phyloP scores from a whole-genome alignment of 2,888 invertebrate species.

The Bellardia bayeri region DNA sequence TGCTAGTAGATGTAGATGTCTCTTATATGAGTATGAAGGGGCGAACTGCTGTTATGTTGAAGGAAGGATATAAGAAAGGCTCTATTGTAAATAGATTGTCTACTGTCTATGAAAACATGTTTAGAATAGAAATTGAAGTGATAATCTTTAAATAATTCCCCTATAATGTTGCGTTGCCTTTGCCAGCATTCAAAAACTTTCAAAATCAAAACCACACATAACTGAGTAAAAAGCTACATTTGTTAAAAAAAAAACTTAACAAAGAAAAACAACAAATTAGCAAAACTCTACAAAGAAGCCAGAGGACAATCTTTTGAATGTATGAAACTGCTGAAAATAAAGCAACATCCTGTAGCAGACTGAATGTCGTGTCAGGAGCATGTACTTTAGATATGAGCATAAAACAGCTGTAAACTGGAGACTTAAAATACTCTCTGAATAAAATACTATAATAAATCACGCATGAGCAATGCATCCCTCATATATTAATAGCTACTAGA shows the following conservation, averaged over 20 bases:
- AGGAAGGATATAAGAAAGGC: conserved; percentile 27
- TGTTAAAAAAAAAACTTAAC: background rate
- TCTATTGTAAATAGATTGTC: conserved; percentile 54
- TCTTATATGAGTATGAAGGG: background rate
- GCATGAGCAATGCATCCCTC: conserved; percentile 7
- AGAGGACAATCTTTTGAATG: background rate
- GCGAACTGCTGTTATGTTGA: conserved; percentile 6
- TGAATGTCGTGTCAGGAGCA: background rate
- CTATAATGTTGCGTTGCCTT: conserved; percentile 32
- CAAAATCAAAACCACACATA: conserved; percentile 37
- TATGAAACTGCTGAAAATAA: background rate
- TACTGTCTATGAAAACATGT: conserved; percentile 62
- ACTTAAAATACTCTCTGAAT: conserved; percentile 12
- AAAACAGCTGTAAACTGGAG: conserved; percentile 58
- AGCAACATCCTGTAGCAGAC: conserved; percentile 5
- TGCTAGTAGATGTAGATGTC: background rate
- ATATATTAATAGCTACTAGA: background rate
- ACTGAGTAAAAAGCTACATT: conserved; percentile 20
- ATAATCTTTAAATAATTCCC: conserved; percentile 63
- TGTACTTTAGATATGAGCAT: background rate
- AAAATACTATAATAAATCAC: background rate
- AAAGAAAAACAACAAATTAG: background rate
- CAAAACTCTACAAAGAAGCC: background rate
- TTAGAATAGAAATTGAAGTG: conserved; percentile 65
- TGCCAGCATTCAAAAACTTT: conserved; percentile 5